Percentiles rank a stretch among this genome's conserved stretches.
These are phyloP conservation scores for Stenurella melanura DNA, from an alignment of 2,888 invertebrate species.

Conservation along the genomic window DNA sequence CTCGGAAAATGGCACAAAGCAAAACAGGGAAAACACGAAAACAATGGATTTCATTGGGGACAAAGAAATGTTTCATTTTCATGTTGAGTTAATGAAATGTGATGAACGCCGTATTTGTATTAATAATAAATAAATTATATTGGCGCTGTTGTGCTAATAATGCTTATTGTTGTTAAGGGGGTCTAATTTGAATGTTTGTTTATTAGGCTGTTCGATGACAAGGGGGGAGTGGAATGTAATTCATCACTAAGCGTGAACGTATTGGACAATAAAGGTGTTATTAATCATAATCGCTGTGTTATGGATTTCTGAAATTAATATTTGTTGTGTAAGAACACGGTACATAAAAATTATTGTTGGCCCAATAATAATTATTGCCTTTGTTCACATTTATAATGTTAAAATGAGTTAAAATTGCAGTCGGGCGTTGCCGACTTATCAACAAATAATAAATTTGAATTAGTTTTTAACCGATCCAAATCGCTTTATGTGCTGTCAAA, in stretches of 20 bases:
- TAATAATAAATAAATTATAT: constrained; percentile 13
- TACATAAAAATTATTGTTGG: neutral
- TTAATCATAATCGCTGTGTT: neutral
- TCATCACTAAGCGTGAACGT: neutral
- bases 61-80: constrained; percentile 30
- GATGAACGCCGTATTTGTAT: neutral
- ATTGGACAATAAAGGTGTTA: neutral
- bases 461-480: too few species aligned
- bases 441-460: too few species aligned
- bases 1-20: constrained; percentile 19
- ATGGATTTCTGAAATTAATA: neutral
- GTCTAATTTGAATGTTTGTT: constrained; percentile 17
- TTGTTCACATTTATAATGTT: too few species aligned
- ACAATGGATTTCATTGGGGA: constrained; percentile 10
- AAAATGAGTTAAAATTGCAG: too few species aligned
- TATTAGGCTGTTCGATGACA: neutral
- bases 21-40: neutral
- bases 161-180: constrained; percentile 14
- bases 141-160: constrained; percentile 3
- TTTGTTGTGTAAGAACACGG: neutral
- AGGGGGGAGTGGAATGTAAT: constrained; percentile 7
- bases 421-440: too few species aligned
- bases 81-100: constrained; percentile 14
- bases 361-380: neutral
- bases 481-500: too few species aligned